Evolutionary conservation across 2,888 invertebrate genomes (phyloP).

Genomic region (Phortica okadai): DNA sequence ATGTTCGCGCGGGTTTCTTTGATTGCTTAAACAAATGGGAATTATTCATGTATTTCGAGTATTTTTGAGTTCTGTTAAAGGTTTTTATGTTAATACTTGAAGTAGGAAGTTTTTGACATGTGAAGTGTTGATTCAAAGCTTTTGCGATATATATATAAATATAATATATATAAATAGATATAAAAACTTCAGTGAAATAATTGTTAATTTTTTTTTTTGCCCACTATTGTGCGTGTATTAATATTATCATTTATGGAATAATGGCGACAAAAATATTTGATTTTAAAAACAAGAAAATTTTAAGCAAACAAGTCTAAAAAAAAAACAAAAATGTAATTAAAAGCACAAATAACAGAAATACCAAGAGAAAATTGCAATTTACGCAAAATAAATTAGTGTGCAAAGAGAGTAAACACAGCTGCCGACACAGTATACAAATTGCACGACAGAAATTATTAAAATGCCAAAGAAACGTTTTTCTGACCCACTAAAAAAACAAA

Average conservation of each 20-base stretch:
- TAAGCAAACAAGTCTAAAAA: not conserved
- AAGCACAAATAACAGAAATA: constrained; percentile 9
- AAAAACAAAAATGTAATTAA: constrained; percentile 2
- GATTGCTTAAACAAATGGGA: not conserved
- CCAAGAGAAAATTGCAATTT: constrained; percentile 13
- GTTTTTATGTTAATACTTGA: not conserved
- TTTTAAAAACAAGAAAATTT: not conserved
- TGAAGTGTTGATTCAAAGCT: too few species aligned
- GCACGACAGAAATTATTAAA: constrained; percentile 8
- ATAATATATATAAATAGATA: too few species aligned
- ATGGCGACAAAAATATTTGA: not conserved
- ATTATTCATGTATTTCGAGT: not conserved
- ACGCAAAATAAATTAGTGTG: constrained; percentile 8
- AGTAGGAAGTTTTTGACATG: too few species aligned
- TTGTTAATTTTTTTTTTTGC: too few species aligned
- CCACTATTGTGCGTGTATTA: too few species aligned
- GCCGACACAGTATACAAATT: not conserved
- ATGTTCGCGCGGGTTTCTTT: not conserved
- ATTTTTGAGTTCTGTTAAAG: not conserved
- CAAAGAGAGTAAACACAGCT: not conserved
- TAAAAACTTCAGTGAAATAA: too few species aligned
- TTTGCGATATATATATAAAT: too few species aligned
- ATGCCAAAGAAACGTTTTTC: not conserved
- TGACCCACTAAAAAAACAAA: not conserved
- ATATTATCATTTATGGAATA: too few species aligned